Evolutionary conservation across 2,797 vertebrate genomes (phyloP).

Genomic region (Serranus cabrilla): DNA sequence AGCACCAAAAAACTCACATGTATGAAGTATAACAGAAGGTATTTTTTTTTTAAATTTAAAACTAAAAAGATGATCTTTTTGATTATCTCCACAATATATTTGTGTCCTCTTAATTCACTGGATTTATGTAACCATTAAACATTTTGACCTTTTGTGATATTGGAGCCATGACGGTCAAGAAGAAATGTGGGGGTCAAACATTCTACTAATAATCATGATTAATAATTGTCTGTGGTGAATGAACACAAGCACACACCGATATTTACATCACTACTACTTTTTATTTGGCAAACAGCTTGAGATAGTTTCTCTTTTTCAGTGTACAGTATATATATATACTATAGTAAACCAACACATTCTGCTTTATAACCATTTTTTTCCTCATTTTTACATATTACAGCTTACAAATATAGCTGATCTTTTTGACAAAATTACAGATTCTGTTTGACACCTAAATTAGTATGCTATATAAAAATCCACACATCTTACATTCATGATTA

Average conservation of each 20-base stretch:
- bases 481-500: conserved; percentile 89
- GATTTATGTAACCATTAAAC: no score
- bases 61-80: not conserved
- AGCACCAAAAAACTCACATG: no score
- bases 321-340: conserved; percentile 84
- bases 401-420: conserved; percentile 92
- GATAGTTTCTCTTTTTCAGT: conserved; percentile 88
- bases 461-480: conserved; percentile 88
- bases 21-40: no score
- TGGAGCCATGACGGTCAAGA: not conserved
- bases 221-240: not conserved
- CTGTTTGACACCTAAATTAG: conserved; percentile 86
- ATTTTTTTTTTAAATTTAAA: no score
- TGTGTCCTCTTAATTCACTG: not conserved
- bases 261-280: conserved; percentile 84
- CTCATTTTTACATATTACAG: conserved; percentile 88
- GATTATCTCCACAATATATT: not conserved
- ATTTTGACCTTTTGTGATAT: not conserved
- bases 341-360: conserved; percentile 87
- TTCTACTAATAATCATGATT: no score
- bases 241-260: conserved; percentile 39
- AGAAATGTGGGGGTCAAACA: no score
- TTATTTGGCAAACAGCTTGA: conserved; percentile 92
- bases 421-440: conserved; percentile 89
- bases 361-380: conserved; percentile 86